Evolutionary conservation across 1,140 invertebrate genomes (phyloP), one percentile per base, ranked within the genome.

Genomic region (Papilio polyxenes): DNA sequence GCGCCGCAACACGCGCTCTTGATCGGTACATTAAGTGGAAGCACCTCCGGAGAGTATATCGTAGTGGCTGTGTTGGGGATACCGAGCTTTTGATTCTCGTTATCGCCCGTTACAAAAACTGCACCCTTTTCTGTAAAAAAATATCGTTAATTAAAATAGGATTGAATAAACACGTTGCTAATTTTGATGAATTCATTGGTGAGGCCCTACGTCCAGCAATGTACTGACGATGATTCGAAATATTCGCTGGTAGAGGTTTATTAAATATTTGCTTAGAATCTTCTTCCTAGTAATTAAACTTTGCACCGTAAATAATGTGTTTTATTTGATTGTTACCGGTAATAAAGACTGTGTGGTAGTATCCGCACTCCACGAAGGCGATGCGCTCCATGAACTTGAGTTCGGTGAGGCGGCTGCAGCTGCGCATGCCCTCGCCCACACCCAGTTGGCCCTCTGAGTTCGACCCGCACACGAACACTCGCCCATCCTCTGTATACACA

Each of bases 281-380:
- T 59, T 20, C 56, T 20, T n/a, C 0, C n/a, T n/a, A n/a, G 56
- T 59, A 59, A 59, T 59, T n/a, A 8, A 59, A 59, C 8, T 44
- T 44, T 44, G 40, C 7, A 7, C 7, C 17, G 17, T 9, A 9
- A 17, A 20, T 9, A n/a, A 10, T 0, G 1, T 10, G n/a, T 20
- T 59, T 59, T 20, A 20, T 20, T 20, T 59, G 7, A 20, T 6
- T 20, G 9, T 59, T 89, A 97, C 96, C 95, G 85, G 97, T 96
- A 37, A 97, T 95, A 83, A 97, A 95, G 17, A 96, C 96, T 48
- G 96, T 97, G 88, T 97, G 97, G 89, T 97, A 97, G 90, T 97
- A 97, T 40, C 97, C 97, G 88, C 96, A 96, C 75, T 96, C 95
- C 44, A 97, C 95, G 85, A 95, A 95, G 31, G 95, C 95, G 20